phyloP scores from a whole-genome alignment of 2,113 vertebrate genomes.

The Elephas maximus region DNA sequence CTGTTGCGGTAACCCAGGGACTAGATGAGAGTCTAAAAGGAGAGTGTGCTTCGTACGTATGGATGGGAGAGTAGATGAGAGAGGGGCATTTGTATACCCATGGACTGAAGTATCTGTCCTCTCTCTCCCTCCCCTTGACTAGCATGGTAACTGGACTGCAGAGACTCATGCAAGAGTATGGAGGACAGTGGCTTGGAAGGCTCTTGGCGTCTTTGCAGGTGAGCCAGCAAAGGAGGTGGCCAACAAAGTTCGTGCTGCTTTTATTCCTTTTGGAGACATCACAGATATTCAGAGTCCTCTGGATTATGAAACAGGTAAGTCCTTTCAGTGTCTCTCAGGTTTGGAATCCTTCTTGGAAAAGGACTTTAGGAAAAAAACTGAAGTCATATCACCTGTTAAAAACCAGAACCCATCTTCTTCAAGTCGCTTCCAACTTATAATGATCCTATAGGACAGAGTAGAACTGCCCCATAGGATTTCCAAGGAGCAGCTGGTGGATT shows the following conservation, averaged over 20 bases:
- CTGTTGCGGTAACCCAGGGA: neutral
- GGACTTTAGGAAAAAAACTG: neutral
- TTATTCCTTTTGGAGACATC: constrained; percentile 97
- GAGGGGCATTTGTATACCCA: neutral
- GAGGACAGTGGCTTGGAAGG: neutral
- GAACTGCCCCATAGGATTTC: too few relatives aligned
- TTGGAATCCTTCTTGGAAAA: constrained; percentile 32
- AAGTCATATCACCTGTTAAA: neutral
- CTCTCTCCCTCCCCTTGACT: neutral
- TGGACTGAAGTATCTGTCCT: neutral
- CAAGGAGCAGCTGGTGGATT: too few relatives aligned
- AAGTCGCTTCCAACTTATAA: too few relatives aligned
- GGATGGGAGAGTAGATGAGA: neutral
- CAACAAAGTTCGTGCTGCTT: constrained; percentile 97
- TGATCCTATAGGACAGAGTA: too few relatives aligned
- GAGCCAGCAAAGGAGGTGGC: constrained; percentile 98
- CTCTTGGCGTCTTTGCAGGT: constrained; percentile 86
- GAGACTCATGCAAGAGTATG: neutral
- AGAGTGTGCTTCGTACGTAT: neutral
- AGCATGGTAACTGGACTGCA: neutral
- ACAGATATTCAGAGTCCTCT: constrained; percentile 98
- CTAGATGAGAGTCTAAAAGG: neutral
- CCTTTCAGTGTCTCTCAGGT: neutral
- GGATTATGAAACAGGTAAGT: constrained; percentile 98
- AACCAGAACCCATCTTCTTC: too few relatives aligned